These are phyloP conservation scores for Danio choprae DNA, from an alignment of 2,797 vertebrate species.

Conservation along the genomic window DNA sequence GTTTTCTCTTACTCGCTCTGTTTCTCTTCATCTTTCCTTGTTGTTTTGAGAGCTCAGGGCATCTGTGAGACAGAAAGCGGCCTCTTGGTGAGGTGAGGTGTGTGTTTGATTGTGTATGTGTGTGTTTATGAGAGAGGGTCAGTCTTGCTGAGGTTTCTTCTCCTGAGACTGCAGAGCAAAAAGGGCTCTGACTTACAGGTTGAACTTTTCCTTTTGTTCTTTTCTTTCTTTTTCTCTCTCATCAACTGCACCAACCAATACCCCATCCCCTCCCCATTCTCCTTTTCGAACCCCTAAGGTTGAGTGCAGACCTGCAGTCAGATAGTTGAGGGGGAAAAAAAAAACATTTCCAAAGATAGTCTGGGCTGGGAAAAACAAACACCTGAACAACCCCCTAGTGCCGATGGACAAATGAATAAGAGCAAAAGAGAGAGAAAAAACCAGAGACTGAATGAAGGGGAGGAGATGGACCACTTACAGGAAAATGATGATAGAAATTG, in stretches of 20 bases:
- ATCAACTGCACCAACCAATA: background rate
- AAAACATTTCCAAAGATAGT: conserved; percentile 59
- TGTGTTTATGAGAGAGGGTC: conserved; percentile 50
- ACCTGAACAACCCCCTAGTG: conserved; percentile 55
- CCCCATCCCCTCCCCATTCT: conserved; percentile 38
- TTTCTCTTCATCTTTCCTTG: conserved; percentile 50
- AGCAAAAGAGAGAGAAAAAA: conserved; percentile 45
- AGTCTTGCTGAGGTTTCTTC: conserved; percentile 52
- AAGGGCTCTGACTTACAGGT: conserved; percentile 56
- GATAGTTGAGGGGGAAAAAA: conserved; percentile 32
- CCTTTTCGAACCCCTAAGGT: conserved; percentile 57
- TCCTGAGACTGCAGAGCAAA: conserved; percentile 56
- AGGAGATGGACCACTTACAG: conserved; percentile 12
- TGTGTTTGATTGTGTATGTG: conserved; percentile 38
- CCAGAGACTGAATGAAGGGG: conserved; percentile 32
- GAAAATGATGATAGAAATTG: background rate
- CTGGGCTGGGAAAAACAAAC: conserved; percentile 62
- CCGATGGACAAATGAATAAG: conserved; percentile 68
- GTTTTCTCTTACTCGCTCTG: conserved; percentile 43
- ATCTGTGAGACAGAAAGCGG: conserved; percentile 49
- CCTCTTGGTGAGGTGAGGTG: conserved; percentile 52
- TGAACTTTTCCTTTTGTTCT: conserved; percentile 60
- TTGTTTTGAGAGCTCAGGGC: conserved; percentile 59
- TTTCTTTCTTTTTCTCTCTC: conserved; percentile 36
- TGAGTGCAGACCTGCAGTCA: conserved; percentile 57